These are phyloP conservation scores for Lumbricus terrestris DNA, from an alignment of 2,888 invertebrate genomes.

Conservation along the genomic window DNA sequence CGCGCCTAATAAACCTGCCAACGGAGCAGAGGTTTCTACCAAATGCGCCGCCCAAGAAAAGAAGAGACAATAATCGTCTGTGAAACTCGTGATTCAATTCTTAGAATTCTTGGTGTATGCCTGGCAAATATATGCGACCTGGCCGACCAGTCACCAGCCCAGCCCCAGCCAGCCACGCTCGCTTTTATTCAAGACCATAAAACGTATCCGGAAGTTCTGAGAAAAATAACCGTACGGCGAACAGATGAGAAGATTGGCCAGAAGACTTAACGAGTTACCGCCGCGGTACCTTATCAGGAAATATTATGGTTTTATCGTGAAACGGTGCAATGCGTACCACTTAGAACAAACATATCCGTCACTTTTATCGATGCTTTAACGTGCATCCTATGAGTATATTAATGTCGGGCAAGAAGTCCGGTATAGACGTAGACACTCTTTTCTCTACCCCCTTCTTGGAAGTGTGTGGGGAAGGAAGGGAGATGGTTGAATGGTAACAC, in stretches of 20 bases:
- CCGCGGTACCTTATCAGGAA: background rate
- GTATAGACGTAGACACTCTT: background rate
- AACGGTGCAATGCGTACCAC: background rate
- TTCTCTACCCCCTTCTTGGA: background rate
- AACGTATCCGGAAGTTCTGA: background rate
- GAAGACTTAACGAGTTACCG: background rate
- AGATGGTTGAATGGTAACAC: too few species aligned
- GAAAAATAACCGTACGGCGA: background rate
- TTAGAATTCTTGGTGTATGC: slow-evolving; percentile 3
- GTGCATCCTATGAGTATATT: background rate
- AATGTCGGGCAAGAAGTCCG: background rate
- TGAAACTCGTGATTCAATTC: background rate
- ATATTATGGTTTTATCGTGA: background rate
- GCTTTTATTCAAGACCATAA: background rate
- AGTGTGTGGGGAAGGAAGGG: too few species aligned
- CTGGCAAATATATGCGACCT: background rate
- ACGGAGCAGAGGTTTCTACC: background rate
- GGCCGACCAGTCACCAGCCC: background rate
- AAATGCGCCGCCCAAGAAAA: background rate
- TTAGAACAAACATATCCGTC: background rate
- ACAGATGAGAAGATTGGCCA: background rate
- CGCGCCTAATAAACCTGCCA: background rate
- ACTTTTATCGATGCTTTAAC: background rate
- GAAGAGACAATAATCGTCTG: background rate
- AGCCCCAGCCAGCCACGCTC: background rate